Conservation (phyloP, 2,797 vertebrate genomes). For the Carduelis carduelis region DNA sequence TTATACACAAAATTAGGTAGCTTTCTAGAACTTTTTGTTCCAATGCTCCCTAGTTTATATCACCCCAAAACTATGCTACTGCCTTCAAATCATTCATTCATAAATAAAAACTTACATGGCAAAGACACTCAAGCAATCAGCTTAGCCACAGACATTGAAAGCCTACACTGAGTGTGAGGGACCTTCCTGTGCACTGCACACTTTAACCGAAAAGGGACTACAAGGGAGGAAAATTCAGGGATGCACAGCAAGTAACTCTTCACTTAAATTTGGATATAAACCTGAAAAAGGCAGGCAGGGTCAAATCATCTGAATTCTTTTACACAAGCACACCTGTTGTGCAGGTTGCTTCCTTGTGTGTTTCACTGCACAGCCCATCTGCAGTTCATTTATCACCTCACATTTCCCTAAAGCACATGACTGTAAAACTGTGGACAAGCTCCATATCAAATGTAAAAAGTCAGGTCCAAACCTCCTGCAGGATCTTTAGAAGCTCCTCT, state of each 20-base stretch:
- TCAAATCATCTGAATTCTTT: neutral
- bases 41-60: neutral
- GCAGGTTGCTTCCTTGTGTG: neutral
- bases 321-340: neutral
- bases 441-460: neutral
- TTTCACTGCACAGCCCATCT: neutral
- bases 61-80: neutral
- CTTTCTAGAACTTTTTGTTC: neutral
- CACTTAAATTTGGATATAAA: neutral
- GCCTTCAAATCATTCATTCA: neutral
- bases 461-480: constrained; percentile 86
- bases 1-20: neutral
- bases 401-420: neutral
- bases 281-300: neutral
- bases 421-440: neutral
- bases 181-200: neutral
- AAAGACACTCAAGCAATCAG: neutral
- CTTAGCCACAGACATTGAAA: neutral
- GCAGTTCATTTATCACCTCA: neutral
- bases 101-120: neutral
- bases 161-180: neutral
- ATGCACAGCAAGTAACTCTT: neutral
- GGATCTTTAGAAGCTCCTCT: constrained; percentile 92
- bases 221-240: neutral
- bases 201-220: neutral